Percentiles rank a stretch among this genome's conserved stretches.
phyloP scores from a whole-genome alignment of 2,797 vertebrate species.

The Xiphophorus birchmanni region DNA sequence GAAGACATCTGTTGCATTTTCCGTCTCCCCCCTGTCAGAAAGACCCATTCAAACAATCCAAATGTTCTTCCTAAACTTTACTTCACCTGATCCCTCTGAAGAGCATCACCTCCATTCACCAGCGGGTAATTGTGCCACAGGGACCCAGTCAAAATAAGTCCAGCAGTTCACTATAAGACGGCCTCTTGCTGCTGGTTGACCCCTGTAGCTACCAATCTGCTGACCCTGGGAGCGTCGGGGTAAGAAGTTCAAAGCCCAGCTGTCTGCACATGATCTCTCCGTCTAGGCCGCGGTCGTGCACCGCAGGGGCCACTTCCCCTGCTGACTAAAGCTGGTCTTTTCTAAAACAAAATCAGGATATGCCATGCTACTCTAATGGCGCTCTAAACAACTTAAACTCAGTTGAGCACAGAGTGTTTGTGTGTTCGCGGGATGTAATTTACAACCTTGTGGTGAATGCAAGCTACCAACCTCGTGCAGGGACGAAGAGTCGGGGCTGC shows the following conservation, averaged over 20 bases:
- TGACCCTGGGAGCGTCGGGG: slow-evolving; percentile 75
- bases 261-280: slow-evolving; percentile 72
- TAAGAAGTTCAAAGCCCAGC: slow-evolving; percentile 83
- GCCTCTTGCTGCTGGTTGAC: slow-evolving; percentile 76
- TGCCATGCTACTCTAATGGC: slow-evolving; percentile 65
- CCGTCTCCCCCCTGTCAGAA: slow-evolving; percentile 5
- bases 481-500: slow-evolving; percentile 69
- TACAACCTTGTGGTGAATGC: slow-evolving; percentile 68
- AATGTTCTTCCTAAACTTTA: slow-evolving; percentile 68
- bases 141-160: slow-evolving; percentile 78
- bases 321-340: slow-evolving; percentile 58
- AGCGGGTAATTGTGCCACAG: slow-evolving; percentile 67
- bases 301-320: slow-evolving; percentile 70
- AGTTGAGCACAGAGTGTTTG: slow-evolving; percentile 75
- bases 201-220: slow-evolving; percentile 74
- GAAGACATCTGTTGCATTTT: slow-evolving; percentile 48
- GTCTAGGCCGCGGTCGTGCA: slow-evolving; percentile 61
- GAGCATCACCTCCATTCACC: slow-evolving; percentile 63
- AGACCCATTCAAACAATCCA: slow-evolving; percentile 39
- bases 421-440: slow-evolving; percentile 77
- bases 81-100: slow-evolving; percentile 67
- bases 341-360: slow-evolving; percentile 71
- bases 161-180: slow-evolving; percentile 67
- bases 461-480: slow-evolving; percentile 66
- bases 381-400: slow-evolving; percentile 69